These are phyloP conservation scores for Hanleya hanleyi DNA, from an alignment of 2,888 invertebrate species.

Conservation along the genomic window DNA sequence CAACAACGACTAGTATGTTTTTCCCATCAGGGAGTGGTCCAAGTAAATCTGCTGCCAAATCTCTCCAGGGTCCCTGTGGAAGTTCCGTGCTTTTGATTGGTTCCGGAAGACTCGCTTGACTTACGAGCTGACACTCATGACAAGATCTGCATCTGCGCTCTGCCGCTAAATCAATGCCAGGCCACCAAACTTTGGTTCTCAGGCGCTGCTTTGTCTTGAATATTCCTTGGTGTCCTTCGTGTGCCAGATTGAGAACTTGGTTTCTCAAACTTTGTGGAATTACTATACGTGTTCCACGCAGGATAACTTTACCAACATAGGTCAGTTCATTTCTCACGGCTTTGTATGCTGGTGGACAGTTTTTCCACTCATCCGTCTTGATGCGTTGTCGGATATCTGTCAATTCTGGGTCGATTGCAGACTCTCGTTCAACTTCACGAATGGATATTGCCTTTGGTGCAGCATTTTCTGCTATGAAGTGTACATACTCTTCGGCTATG, in stretches of 20 bases:
- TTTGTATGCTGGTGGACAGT: slow-evolving; percentile 5
- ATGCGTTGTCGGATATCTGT: slow-evolving; percentile 1
- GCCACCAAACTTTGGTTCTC: slow-evolving; percentile 47
- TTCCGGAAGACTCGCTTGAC: slow-evolving; percentile 1
- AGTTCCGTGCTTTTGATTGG: slow-evolving; percentile 11
- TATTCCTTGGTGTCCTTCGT: slow-evolving; percentile 37
- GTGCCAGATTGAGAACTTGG: slow-evolving; percentile 30
- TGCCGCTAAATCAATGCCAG: slow-evolving; percentile 37
- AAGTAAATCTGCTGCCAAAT: slow-evolving; percentile 26
- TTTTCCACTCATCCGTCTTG: slow-evolving; percentile 8
- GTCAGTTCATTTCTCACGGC: slow-evolving; percentile 29
- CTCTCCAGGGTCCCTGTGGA: slow-evolving; percentile 25
- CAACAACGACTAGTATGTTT: slow-evolving; percentile 19
- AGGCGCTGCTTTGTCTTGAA: slow-evolving; percentile 26
- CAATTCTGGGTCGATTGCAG: slow-evolving; percentile 19
- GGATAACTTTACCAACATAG: slow-evolving; percentile 32
- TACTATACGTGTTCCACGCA: slow-evolving; percentile 37
- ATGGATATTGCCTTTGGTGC: slow-evolving; percentile 13
- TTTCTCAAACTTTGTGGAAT: slow-evolving; percentile 32
- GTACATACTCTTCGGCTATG: background rate
- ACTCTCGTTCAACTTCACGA: slow-evolving; percentile 6
- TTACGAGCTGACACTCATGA: slow-evolving; percentile 33
- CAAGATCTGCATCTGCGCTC: slow-evolving; percentile 21
- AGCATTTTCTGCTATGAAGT: slow-evolving; percentile 8
- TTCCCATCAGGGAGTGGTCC: slow-evolving; percentile 28